Percentiles rank a stretch among this genome's conserved stretches.
Conservation (phyloP, 2,113 vertebrate genomes). For the Arvicanthis niloticus region DNA sequence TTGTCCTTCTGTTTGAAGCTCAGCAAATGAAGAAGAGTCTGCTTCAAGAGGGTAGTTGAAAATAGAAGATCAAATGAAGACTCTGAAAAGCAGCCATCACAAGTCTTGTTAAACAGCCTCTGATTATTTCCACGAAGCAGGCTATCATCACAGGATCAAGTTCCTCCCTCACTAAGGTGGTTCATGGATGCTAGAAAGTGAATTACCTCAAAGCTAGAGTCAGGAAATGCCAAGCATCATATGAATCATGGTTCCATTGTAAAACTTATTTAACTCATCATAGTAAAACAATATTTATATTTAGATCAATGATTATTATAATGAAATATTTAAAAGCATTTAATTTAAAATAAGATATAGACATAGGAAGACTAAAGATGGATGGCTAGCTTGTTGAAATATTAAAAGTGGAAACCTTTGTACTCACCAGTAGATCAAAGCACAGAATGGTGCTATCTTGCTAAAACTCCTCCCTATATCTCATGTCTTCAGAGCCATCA, state of each 20-base stretch:
- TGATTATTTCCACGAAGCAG: background rate
- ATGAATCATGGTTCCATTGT: background rate
- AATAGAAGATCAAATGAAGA: background rate
- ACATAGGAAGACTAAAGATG: background rate
- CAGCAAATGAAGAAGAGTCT: background rate
- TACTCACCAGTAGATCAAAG: background rate
- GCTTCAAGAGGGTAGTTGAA: conserved; percentile 5
- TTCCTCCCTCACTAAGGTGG: background rate
- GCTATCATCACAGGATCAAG: background rate
- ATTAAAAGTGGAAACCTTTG: background rate
- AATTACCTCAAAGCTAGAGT: background rate
- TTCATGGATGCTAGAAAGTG: background rate
- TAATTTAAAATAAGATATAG: conserved; percentile 30
- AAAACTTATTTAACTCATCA: background rate
- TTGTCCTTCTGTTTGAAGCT: background rate
- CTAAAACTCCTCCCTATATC: background rate
- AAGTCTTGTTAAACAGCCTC: background rate
- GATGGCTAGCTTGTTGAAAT: background rate
- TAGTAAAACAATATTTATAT: background rate
- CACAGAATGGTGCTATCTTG: background rate
- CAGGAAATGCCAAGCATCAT: background rate
- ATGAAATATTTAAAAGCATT: background rate
- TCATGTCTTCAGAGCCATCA: background rate
- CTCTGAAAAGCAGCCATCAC: background rate
- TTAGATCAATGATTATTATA: background rate